Percentiles rank a stretch among this genome's conserved stretches.
Evolutionary conservation across 2,888 invertebrate species (phyloP).

Genomic region (Cremastinae sp.): DNA sequence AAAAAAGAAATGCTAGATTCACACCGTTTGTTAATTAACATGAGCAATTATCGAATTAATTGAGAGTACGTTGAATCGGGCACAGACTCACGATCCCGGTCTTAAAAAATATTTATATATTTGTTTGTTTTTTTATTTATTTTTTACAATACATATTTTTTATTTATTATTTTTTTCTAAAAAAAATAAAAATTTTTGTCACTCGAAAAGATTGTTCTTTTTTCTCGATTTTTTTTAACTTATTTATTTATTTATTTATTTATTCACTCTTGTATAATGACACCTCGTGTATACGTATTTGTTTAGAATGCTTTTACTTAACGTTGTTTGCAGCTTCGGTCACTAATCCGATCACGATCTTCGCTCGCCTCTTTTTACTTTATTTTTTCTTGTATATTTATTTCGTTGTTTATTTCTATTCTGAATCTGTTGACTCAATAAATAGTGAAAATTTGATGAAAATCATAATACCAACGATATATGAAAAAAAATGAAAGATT

Average conservation of each 20-base stretch:
- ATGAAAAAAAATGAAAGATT: too few species aligned
- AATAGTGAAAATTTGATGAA: too few species aligned
- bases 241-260: slow-evolving; percentile 19
- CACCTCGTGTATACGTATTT: slow-evolving; percentile 67
- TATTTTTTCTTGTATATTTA: slow-evolving; percentile 40
- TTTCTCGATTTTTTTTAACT: neutral
- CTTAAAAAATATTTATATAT: slow-evolving; percentile 39
- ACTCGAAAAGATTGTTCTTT: too few species aligned
- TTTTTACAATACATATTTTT: neutral
- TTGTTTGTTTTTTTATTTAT: neutral
- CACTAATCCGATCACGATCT: slow-evolving; percentile 70
- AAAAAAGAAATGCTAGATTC: slow-evolving; percentile 16
- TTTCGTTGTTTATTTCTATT: slow-evolving; percentile 23
- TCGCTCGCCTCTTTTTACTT: slow-evolving; percentile 59
- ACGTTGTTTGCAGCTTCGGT: slow-evolving; percentile 76
- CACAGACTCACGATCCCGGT: slow-evolving; percentile 59
- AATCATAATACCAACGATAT: neutral
- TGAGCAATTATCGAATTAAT: slow-evolving; percentile 51
- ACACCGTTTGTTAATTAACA: slow-evolving; percentile 30
- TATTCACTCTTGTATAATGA: slow-evolving; percentile 57
- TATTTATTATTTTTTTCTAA: slow-evolving; percentile 9
- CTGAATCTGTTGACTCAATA: slow-evolving; percentile 2
- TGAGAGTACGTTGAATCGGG: slow-evolving; percentile 54
- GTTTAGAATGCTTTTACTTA: slow-evolving; percentile 74
- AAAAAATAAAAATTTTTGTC: neutral